Evolutionary conservation across 2,113 vertebrate genomes (phyloP), one percentile per base, ranked within the genome.

Genomic region (Synodontis membranacea): DNA sequence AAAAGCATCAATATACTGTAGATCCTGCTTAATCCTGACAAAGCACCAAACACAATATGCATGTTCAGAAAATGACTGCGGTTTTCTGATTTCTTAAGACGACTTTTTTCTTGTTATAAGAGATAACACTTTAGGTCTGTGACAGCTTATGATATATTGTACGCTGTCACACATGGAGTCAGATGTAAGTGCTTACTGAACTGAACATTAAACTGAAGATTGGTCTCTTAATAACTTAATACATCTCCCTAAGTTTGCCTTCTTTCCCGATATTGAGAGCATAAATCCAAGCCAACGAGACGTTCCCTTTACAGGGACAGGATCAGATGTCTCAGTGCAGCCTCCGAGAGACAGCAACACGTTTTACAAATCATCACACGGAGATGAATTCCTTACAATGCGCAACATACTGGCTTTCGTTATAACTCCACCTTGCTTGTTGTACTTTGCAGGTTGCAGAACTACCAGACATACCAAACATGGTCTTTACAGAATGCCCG

Each of bases 231-330:
- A 76, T 76, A 31, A 50, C 74, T 31, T 78, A 78, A 31, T 50
- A 78, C 15, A 31, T 78, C 14, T 78, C 46, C 50, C 2, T n/a
- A 50, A 19, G 15, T 50, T 78, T 48, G 28, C 46, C 15, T 50
- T 78, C 46, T 50, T 28, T n/a, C 46, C 9, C 28, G 74, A 31
- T 78, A 78, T 50, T 78, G 74, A 50, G n/a, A 31, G 0, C 46
- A 50, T 78, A 78, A 78, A 78, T 78, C 74, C 28, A 78, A 78
- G 46, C 28, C 46, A 78, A 50, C 31, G 28, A 78, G 46, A 50
- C 28, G 9, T 78, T 78, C 46, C 12, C 46, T 78, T 78, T 31
- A 78, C 50, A 48, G 25, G 31, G 74, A 78, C 74, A 50, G 46
- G 28, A 74, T 11, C 14, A 6, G 70, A 11, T 74, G 70, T 42